phyloP scores from a whole-genome alignment of 2,113 vertebrate genomes.

The Reinhardtius hippoglossoides region DNA sequence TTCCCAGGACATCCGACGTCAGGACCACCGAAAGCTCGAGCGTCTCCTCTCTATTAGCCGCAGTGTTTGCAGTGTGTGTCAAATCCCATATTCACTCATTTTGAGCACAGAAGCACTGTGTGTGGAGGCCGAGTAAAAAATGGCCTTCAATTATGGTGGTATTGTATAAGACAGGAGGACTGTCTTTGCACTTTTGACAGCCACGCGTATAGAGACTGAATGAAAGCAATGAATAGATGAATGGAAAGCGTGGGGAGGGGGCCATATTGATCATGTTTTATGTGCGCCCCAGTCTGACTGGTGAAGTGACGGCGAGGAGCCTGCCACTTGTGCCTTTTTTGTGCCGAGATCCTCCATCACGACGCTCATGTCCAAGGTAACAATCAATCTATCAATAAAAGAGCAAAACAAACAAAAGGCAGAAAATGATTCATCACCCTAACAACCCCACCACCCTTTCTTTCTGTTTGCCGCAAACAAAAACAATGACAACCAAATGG shows the following conservation, averaged over 20 bases:
- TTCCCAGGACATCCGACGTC: constrained; percentile 40
- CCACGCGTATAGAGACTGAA: constrained; percentile 18
- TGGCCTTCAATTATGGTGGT: constrained; percentile 40
- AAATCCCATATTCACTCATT: constrained; percentile 41
- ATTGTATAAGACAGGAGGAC: constrained; percentile 27
- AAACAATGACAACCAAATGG: constrained; percentile 70
- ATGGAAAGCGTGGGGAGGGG: constrained; percentile 48
- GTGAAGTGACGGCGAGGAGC: constrained; percentile 47
- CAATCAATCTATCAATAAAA: constrained; percentile 80
- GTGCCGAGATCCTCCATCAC: constrained; percentile 71
- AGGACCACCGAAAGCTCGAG: constrained; percentile 29
- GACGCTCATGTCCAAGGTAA: constrained; percentile 69
- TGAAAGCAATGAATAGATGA: constrained; percentile 65
- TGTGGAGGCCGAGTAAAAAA: constrained; percentile 38
- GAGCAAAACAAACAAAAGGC: constrained; percentile 74
- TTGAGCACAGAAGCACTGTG: constrained; percentile 6
- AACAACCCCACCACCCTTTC: not conserved
- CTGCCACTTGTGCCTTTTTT: constrained; percentile 68
- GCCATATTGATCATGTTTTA: constrained; percentile 74
- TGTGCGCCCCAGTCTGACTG: constrained; percentile 55
- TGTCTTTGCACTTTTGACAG: constrained; percentile 43
- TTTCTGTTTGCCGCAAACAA: constrained; percentile 37
- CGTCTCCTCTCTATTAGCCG: constrained; percentile 40
- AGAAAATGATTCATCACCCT: constrained; percentile 74
- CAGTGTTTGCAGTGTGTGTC: constrained; percentile 43